phyloP scores from a whole-genome alignment of 2,113 vertebrate species.

The Echinops telfairi region DNA sequence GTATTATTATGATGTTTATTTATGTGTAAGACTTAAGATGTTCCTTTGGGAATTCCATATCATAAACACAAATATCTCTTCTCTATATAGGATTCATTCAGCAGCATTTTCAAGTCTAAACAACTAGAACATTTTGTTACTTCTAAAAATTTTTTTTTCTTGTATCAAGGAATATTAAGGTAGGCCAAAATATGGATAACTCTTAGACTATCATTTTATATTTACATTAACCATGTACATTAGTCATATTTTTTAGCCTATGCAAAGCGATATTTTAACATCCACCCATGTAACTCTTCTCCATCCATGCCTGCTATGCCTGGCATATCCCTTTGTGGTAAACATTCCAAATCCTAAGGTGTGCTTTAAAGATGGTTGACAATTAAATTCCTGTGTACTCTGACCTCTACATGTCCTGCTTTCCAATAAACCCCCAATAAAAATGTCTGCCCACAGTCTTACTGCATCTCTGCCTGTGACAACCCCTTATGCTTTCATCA shows the following conservation, averaged over 20 bases:
- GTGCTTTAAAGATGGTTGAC: neutral
- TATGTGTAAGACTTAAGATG: neutral
- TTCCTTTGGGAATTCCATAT: neutral
- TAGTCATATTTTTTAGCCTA: neutral
- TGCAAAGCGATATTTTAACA: neutral
- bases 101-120: slow-evolving; percentile 16
- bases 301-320: neutral
- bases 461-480: neutral
- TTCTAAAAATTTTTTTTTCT: slow-evolving; percentile 2
- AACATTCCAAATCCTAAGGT: neutral
- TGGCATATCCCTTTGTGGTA: neutral
- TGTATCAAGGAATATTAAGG: neutral
- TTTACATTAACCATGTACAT: neutral
- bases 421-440: neutral
- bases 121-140: neutral
- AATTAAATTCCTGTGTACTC: neutral
- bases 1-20: neutral
- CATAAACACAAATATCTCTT: neutral
- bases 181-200: neutral
- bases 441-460: neutral
- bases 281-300: neutral
- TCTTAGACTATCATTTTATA: slow-evolving; percentile 33
- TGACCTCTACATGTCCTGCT: neutral
- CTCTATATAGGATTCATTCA: neutral
- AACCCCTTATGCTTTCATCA: neutral